Evolutionary conservation across 2,113 vertebrate species (phyloP).

Genomic region (Psittacara wagleri): DNA sequence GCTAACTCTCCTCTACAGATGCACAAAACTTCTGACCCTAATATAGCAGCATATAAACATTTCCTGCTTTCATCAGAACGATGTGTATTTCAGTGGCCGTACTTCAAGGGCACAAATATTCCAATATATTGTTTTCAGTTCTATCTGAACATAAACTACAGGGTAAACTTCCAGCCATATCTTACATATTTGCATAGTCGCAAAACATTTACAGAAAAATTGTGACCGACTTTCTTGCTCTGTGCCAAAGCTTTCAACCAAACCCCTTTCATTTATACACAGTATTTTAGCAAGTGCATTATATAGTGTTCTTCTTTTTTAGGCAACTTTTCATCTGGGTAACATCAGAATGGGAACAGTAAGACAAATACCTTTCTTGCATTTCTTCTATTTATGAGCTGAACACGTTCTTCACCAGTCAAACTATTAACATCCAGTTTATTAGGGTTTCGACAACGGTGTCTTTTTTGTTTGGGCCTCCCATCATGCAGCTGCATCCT

Average conservation of each 20-base stretch:
- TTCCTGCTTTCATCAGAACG: background rate
- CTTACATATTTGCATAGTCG: background rate
- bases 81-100: background rate
- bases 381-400: conserved; percentile 97
- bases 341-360: background rate
- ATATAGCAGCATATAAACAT: background rate
- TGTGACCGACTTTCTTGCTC: background rate
- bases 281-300: background rate
- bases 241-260: background rate
- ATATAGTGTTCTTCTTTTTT: background rate
- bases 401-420: conserved; percentile 96
- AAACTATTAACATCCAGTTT: conserved; percentile 98
- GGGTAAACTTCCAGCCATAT: background rate
- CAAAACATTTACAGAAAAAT: background rate
- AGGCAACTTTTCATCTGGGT: background rate
- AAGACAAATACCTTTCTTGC: conserved; percentile 88
- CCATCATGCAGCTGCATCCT: conserved; percentile 90
- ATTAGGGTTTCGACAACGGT: conserved; percentile 96
- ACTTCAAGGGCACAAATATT: background rate
- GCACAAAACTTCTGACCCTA: background rate
- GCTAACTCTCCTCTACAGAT: background rate
- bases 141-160: background rate
- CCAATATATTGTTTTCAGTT: fast-evolving
- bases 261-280: background rate
- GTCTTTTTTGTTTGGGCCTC: conserved; percentile 95